Percentiles rank a stretch among this genome's conserved stretches.
Evolutionary conservation across 2,113 vertebrate genomes (phyloP).

Genomic region (Geococcyx californianus): DNA sequence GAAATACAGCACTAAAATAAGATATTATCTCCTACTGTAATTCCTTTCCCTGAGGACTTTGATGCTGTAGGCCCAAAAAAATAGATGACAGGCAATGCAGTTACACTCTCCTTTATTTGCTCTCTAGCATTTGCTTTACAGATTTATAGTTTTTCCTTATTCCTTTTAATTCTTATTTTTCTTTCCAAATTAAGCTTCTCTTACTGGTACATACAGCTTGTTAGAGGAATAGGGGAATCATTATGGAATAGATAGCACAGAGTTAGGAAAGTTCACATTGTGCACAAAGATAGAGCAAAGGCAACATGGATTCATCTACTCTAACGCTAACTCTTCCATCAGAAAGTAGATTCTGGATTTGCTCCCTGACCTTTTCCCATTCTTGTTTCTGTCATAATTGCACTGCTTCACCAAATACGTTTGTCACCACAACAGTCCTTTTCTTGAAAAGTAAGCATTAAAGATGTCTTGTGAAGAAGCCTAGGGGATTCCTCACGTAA

Average conservation of each 20-base stretch:
- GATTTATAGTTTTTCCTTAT: not conserved
- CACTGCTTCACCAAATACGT: not conserved
- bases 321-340: not conserved
- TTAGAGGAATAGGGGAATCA: not conserved
- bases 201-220: not conserved
- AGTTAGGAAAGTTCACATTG: not conserved
- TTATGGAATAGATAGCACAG: not conserved
- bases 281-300: not conserved
- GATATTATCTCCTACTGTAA: conserved; percentile 3
- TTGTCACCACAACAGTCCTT: not conserved
- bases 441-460: not conserved
- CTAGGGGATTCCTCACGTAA: not conserved
- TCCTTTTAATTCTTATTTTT: not conserved
- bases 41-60: not conserved
- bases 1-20: not conserved
- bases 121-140: not conserved
- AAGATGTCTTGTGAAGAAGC: not conserved
- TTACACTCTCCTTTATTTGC: not conserved
- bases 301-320: not conserved
- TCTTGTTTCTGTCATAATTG: not conserved
- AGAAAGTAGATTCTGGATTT: not conserved
- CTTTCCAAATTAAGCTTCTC: not conserved
- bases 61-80: not conserved
- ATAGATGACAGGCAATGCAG: not conserved
- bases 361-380: not conserved